Conservation (phyloP, 1,140 invertebrate species). For the Hormaphis cornu region DNA sequence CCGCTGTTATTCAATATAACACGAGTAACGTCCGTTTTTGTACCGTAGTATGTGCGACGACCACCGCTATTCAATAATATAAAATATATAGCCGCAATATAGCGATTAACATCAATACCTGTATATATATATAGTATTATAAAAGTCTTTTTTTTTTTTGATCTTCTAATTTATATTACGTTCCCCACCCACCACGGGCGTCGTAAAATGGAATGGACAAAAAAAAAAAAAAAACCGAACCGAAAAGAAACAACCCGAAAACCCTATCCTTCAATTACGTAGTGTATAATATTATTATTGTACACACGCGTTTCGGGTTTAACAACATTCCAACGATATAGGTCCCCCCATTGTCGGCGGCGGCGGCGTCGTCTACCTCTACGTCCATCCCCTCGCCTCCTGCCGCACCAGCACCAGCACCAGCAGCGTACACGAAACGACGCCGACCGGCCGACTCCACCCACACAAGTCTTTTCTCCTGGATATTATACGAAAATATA, state of each 20-base stretch:
- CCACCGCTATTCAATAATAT: too few relatives aligned
- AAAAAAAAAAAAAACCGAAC: not conserved
- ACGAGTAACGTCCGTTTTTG: too few relatives aligned
- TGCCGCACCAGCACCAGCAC: too few relatives aligned
- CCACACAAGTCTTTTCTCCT: not conserved
- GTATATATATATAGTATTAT: too few relatives aligned
- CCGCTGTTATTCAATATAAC: too few relatives aligned
- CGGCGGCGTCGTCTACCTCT: not conserved
- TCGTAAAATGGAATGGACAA: not conserved
- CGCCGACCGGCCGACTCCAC: slow-evolving; percentile 1
- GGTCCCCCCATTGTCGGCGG: slow-evolving; percentile 23
- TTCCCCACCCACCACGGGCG: not conserved
- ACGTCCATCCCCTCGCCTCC: not conserved
- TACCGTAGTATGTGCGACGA: too few relatives aligned
- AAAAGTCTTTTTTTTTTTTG: slow-evolving; percentile 14
- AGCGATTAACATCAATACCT: too few relatives aligned
- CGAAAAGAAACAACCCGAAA: slow-evolving; percentile 10
- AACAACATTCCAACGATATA: slow-evolving; percentile 28
- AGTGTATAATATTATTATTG: too few relatives aligned
- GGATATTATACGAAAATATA: too few relatives aligned
- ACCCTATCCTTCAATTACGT: slow-evolving; percentile 25
- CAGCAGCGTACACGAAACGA: too few relatives aligned
- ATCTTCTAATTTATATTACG: slow-evolving; percentile 18
- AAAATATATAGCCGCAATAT: too few relatives aligned
- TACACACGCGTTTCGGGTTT: slow-evolving; percentile 22